Evolutionary conservation across 2,888 invertebrate genomes (phyloP), one percentile per base, ranked within the genome.

Genomic region (Dicyrtoma fusca): DNA sequence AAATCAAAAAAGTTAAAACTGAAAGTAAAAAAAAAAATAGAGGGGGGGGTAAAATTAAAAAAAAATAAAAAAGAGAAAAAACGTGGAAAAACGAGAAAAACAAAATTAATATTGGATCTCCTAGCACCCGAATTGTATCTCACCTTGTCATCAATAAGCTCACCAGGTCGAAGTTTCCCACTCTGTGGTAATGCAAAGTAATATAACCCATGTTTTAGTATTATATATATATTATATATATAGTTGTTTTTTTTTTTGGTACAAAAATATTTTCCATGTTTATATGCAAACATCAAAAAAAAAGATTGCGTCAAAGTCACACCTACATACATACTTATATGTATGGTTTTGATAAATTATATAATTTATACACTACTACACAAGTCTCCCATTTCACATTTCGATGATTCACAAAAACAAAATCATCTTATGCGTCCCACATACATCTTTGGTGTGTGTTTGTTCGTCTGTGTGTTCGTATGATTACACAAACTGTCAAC

Each of bases 81-180:
- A 63, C 21, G 21, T 64, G 10, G 13, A 45, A 61, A 34, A 34
- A 59, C 4, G 47, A 64, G 21, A 64, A 64, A 64, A 23, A 19
- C 17, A 25, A 49, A 25, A 47, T 51, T n/a, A 23, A 19, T 34
- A 34, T 34, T 34, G 34, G 34, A 34, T 17, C 19, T 34, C 64
- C 47, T 26, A 25, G 49, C 19, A 66, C 51, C 57, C 63, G 53
- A 57, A 14, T 26, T 25, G 61, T 51, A 19, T 69, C 71, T 71
- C 88, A 90, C 90, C 90, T 90, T 90, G 84, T 87, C 86, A 85
- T 90, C 90, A 85, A 88, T 86, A 83, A 91, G 88, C 87, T 91
- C 90, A 86, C 90, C 91, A 84, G 90, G 91, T 85, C 90, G 90
- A 86, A 91, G 89, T 86, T 87, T 89, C 86, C 88, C 88, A 86